Percentiles rank a stretch among this genome's conserved stretches.
Conservation (phyloP, 2,797 vertebrate genomes). For the Hephaestus fuliginosus region DNA sequence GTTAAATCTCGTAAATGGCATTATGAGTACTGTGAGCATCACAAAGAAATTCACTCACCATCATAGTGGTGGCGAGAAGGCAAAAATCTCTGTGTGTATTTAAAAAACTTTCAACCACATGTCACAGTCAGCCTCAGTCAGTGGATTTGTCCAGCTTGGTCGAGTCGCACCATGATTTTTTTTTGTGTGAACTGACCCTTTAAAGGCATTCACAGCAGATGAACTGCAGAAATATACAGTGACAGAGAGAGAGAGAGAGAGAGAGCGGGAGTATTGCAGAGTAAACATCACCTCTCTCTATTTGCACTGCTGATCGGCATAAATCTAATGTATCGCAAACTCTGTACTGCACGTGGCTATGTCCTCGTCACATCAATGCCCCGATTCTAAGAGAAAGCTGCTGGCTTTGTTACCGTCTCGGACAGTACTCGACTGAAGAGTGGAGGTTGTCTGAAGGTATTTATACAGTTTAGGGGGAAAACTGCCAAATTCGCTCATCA, state of each 20-base stretch:
- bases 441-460: slow-evolving; percentile 68
- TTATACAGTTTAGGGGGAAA: slow-evolving; percentile 47
- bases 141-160: not conserved
- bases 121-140: not conserved
- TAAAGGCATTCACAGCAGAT: not conserved
- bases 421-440: slow-evolving; percentile 26
- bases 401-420: slow-evolving; percentile 33
- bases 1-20: not conserved
- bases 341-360: not conserved
- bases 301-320: slow-evolving; percentile 33
- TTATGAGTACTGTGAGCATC: not conserved
- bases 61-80: not conserved
- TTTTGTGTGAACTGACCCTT: not conserved
- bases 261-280: not conserved
- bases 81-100: not conserved
- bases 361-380: slow-evolving; percentile 34
- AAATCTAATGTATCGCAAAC: slow-evolving; percentile 18
- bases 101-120: not conserved
- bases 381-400: slow-evolving; percentile 35
- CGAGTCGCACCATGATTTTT: not conserved
- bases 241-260: not conserved
- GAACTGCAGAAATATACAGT: not conserved
- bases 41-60: no score
- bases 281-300: not conserved
- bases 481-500: slow-evolving; percentile 65